Evolutionary conservation across 2,797 vertebrate species (phyloP), one percentile per base, ranked within the genome.

Genomic region (Miichthys miiuy): DNA sequence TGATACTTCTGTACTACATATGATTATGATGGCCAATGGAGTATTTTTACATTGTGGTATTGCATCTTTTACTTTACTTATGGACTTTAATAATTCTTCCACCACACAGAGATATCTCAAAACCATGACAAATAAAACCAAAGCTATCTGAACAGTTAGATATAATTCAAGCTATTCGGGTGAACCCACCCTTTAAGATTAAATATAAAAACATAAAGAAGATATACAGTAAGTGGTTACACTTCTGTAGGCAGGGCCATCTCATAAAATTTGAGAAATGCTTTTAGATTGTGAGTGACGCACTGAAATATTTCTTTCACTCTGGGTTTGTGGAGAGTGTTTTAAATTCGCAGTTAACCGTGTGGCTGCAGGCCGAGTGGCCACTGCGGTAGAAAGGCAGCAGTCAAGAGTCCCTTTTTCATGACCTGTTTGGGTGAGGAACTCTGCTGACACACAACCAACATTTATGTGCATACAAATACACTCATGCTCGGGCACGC

Each of bases 371-470:
- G 84, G 85, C 89, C 57, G 70, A 88, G 89, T 80, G 89, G 91
- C 85, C 84, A 30, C 65, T 84, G 91, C 47, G 92, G 91, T 83
- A 71, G 56, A 58, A 64, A 89, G 83, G 87, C 91, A 88, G 88
- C 91, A 88, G 88, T 89, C 85, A 83, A 84, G 88, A 89, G 78
- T 86, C 86, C 82, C 46, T 81, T 88, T 91, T 90, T 90, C 91
- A 91, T 86, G 88, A 92, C 85, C 88, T 90, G 87, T 90, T 90
- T 90, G 88, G 87, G 89, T 90, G 91, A 92, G 84, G 82, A 90
- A 72, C 89, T 87, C 87, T 81, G 83, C 82, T 85, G 87, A 91
- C 89, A 90, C 89, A 88, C 85, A 83, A 89, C 84, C 85, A 20
- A 84, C 78, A 65, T 77, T 81, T 75, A 79, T 81, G 80, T 48